phyloP scores from a whole-genome alignment of 2,797 vertebrate species.

The Sebastes kiyomatsui region DNA sequence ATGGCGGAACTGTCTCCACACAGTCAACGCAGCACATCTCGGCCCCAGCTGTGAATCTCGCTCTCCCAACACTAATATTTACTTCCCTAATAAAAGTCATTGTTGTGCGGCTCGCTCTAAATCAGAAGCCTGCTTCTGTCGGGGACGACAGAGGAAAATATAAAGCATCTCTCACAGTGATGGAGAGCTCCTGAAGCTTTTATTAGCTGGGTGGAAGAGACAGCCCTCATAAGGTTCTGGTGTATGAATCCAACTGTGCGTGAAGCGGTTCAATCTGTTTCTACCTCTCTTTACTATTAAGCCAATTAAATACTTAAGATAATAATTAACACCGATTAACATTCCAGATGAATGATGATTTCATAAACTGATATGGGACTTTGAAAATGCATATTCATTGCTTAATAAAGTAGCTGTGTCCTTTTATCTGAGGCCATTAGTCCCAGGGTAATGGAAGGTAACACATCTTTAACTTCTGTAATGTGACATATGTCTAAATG shows the following conservation, averaged over 20 bases:
- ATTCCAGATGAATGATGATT: slow-evolving; percentile 29
- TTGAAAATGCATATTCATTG: neutral
- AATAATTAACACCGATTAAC: slow-evolving; percentile 30
- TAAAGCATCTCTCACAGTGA: slow-evolving; percentile 58
- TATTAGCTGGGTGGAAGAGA: slow-evolving; percentile 52
- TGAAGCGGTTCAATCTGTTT: slow-evolving; percentile 33
- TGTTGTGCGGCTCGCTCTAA: slow-evolving; percentile 55
- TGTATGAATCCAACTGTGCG: slow-evolving; percentile 43
- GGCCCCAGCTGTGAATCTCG: slow-evolving; percentile 42
- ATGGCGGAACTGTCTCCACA: neutral
- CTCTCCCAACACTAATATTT: slow-evolving; percentile 67
- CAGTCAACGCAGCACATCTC: neutral
- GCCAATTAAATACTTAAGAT: slow-evolving; percentile 30
- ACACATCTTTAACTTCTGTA: neutral
- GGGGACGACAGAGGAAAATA: slow-evolving; percentile 60
- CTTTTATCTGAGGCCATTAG: neutral
- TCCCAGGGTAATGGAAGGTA: neutral
- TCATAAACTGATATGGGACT: neutral
- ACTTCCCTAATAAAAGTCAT: slow-evolving; percentile 70
- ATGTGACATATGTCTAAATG: neutral
- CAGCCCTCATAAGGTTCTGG: slow-evolving; percentile 34
- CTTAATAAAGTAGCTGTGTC: neutral
- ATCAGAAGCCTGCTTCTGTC: slow-evolving; percentile 65
- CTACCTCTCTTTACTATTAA: slow-evolving; percentile 12
- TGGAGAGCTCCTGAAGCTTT: slow-evolving; percentile 56